Evolutionary conservation across 1,140 invertebrate genomes (phyloP).

Genomic region (Drosophila ficusphila): DNA sequence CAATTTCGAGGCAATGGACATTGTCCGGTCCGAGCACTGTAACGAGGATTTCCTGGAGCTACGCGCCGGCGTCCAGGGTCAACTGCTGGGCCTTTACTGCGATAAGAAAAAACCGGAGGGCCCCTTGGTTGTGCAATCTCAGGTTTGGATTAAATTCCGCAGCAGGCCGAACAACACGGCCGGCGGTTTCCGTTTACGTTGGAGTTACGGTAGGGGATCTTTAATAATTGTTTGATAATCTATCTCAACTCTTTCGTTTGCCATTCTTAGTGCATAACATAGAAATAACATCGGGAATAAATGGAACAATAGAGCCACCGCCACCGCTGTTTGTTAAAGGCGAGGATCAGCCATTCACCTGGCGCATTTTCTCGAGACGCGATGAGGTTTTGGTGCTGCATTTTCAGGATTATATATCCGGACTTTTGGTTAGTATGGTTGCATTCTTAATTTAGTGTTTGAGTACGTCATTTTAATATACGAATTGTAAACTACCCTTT

Average conservation of each 20-base stretch:
- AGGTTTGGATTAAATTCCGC: constrained; percentile 93
- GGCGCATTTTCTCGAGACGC: constrained; percentile 61
- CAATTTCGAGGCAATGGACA: constrained; percentile 88
- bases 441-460: neutral
- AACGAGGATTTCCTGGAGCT: constrained; percentile 94
- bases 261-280: constrained; percentile 52
- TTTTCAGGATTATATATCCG: constrained; percentile 62
- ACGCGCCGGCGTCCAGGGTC: constrained; percentile 87
- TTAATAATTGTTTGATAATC: neutral
- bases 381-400: constrained; percentile 29
- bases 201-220: constrained; percentile 86
- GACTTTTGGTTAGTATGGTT: constrained; percentile 51
- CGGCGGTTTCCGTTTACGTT: constrained; percentile 91
- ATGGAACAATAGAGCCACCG: constrained; percentile 90
- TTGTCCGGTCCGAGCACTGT: constrained; percentile 89
- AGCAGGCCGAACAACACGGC: constrained; percentile 87
- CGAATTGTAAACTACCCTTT: too few species aligned
- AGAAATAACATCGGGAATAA: constrained; percentile 52
- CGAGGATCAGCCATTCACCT: constrained; percentile 60
- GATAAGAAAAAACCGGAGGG: constrained; percentile 86
- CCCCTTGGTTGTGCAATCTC: constrained; percentile 85
- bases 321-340: constrained; percentile 59
- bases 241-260: neutral
- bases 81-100: constrained; percentile 88
- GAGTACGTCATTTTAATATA: too few species aligned